A percentile compares a stretch with the other conserved stretches of the same genome.
These are phyloP conservation scores for Turnix velox DNA, from an alignment of 2,113 vertebrate species.

Conservation along the genomic window DNA sequence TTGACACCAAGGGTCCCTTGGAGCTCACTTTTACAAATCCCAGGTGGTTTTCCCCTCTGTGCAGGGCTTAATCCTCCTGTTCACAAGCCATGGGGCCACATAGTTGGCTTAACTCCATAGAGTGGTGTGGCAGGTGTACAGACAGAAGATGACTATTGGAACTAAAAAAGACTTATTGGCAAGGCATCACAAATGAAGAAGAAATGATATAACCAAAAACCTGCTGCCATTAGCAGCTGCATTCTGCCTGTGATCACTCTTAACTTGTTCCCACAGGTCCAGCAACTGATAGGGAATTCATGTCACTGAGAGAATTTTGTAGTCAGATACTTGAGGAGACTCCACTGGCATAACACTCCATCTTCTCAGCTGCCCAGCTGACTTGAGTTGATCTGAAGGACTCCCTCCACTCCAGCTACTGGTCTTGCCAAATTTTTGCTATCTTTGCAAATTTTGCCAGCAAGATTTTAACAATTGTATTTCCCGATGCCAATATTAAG, in stretches of 20 bases:
- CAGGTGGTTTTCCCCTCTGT: background rate
- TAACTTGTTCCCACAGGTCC: background rate
- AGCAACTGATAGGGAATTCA: background rate
- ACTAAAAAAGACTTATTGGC: background rate
- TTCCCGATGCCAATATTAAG: background rate
- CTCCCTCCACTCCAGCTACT: background rate
- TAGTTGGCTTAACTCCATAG: background rate
- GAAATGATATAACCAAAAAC: background rate
- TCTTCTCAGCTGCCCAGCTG: background rate
- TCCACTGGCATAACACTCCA: background rate
- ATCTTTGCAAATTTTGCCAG: background rate
- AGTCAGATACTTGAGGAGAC: background rate
- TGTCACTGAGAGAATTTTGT: fast-evolving
- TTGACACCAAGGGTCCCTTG: background rate
- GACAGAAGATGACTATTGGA: background rate
- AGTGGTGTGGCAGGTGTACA: background rate
- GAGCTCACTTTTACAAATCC: background rate
- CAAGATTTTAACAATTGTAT: background rate
- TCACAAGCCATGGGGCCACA: fast-evolving
- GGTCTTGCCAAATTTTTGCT: no score
- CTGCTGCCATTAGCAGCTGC: background rate
- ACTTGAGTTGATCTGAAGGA: background rate
- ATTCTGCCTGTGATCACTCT: background rate
- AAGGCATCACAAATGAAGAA: background rate
- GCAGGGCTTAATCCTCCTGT: background rate